Conservation (phyloP, 2,113 vertebrate species). For the Oryzias melastigma region DNA sequence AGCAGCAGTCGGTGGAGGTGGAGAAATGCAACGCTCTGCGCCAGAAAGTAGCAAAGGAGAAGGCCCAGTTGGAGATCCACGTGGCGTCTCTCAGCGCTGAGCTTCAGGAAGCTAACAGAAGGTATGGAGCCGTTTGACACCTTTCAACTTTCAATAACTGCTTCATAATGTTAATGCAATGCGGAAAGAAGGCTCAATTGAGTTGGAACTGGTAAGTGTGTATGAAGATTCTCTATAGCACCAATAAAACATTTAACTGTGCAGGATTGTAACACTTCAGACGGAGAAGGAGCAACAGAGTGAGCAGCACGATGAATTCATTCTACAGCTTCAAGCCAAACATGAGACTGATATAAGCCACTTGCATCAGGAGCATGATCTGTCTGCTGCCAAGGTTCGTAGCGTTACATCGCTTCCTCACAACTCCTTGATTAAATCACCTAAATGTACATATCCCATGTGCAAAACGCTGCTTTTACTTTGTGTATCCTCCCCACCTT, state of each 20-base stretch:
- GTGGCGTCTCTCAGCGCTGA: slow-evolving; percentile 77
- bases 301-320: slow-evolving; percentile 75
- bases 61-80: slow-evolving; percentile 82
- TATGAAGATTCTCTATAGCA: not conserved
- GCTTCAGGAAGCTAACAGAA: slow-evolving; percentile 83
- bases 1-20: slow-evolving; percentile 86
- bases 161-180: not conserved
- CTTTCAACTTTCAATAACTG: not conserved
- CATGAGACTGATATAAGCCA: slow-evolving; percentile 79
- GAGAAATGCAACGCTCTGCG: slow-evolving; percentile 82
- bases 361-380: slow-evolving; percentile 82
- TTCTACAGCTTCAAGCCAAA: slow-evolving; percentile 80
- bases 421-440: not conserved
- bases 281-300: slow-evolving; percentile 80
- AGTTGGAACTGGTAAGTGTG: not conserved
- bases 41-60: slow-evolving; percentile 87
- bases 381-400: slow-evolving; percentile 85
- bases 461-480: not conserved
- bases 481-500: not conserved
- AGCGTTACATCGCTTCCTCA: not conserved
- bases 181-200: not conserved
- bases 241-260: slow-evolving; percentile 5
- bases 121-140: slow-evolving; percentile 69
- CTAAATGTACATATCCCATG: slow-evolving; percentile 1
- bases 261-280: slow-evolving; percentile 77